A percentile compares a stretch with the other conserved stretches of the same genome.
Conservation (phyloP, 1,140 invertebrate species). For the Drusus annulatus region DNA sequence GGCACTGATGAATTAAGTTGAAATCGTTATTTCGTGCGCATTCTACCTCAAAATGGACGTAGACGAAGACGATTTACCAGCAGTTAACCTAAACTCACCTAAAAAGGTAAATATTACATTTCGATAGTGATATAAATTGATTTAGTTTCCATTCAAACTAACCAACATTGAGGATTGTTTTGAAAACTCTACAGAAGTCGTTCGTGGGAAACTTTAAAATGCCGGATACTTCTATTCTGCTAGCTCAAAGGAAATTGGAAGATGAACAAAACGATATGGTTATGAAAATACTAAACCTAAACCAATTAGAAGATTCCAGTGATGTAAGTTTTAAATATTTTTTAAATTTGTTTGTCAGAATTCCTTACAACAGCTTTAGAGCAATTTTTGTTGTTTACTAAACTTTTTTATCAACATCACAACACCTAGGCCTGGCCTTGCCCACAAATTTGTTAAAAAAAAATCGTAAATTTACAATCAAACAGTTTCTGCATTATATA, state of each 20-base stretch:
- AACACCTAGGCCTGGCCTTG: no score
- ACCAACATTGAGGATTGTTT: background rate
- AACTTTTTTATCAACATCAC: no score
- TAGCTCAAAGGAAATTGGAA: slow-evolving; percentile 34
- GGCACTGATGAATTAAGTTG: no score
- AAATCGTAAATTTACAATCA: no score
- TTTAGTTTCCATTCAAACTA: background rate
- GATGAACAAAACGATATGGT: slow-evolving; percentile 33
- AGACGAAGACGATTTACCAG: slow-evolving; percentile 20
- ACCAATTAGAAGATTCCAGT: slow-evolving; percentile 5
- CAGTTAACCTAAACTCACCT: slow-evolving; percentile 21
- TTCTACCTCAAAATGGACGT: background rate
- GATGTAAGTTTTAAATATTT: slow-evolving; percentile 17
- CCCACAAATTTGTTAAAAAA: no score
- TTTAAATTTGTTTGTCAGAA: background rate
- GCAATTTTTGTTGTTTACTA: no score
- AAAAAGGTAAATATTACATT: slow-evolving; percentile 18
- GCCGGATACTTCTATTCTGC: slow-evolving; percentile 18
- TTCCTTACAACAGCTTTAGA: no score
- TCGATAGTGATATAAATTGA: no score
- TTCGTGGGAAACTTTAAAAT: background rate
- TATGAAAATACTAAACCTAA: background rate
- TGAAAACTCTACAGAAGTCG: slow-evolving; percentile 2
- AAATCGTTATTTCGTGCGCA: no score
- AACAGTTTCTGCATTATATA: no score